These are phyloP conservation scores for Ploceus nigricollis DNA, from an alignment of 2,113 vertebrate genomes.

Conservation along the genomic window DNA sequence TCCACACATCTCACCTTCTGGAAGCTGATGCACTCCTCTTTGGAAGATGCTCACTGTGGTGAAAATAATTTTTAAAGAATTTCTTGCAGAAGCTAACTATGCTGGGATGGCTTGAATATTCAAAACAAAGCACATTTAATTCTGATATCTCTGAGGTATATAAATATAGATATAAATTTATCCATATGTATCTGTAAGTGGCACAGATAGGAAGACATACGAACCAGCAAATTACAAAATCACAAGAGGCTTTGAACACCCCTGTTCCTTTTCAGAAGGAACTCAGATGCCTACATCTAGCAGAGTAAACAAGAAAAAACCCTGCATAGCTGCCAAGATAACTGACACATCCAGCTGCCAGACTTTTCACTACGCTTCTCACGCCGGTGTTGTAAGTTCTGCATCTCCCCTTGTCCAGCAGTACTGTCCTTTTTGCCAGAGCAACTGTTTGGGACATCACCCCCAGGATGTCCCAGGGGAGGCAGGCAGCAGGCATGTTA, in stretches of 20 bases:
- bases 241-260: neutral
- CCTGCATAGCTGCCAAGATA: neutral
- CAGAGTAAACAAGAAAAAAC: neutral
- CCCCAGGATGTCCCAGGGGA: neutral
- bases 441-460: neutral
- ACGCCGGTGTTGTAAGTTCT: neutral
- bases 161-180: neutral
- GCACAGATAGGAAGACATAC: neutral
- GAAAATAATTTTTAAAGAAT: neutral
- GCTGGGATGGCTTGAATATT: neutral
- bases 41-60: neutral
- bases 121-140: neutral
- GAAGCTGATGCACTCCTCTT: neutral
- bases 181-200: neutral
- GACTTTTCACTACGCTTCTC: neutral
- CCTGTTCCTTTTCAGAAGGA: neutral
- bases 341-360: neutral
- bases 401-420: neutral
- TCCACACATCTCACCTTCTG: neutral
- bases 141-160: neutral
- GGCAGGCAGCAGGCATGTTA: neutral
- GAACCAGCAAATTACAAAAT: neutral
- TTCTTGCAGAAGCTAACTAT: neutral
- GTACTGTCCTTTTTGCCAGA: neutral
- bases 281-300: neutral